Evolutionary conservation across 1,140 invertebrate species (phyloP), one percentile per base, ranked within the genome.

Genomic region (Heliconius hewitsoni): DNA sequence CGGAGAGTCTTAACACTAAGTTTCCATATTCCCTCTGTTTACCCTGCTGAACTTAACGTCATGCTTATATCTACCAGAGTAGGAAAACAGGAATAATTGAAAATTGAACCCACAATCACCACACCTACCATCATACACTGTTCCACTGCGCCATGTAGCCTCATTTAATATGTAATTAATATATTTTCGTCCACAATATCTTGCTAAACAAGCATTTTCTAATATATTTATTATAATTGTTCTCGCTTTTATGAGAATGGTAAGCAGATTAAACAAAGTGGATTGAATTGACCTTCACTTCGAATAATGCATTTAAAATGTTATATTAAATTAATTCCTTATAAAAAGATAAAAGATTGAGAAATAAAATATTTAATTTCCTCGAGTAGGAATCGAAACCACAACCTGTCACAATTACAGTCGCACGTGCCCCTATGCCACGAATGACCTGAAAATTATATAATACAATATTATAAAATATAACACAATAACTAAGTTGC

Each of bases 401-500:
- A 46, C 42, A 46, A 46, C 42, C 13, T 46, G 13, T 1, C 3
- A 46, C 16, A 46, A 4, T 46, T 3, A 42, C 42, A 16, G 4
- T 46, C 13, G 0, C 13, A 46, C 42, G 42, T 46, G 13, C 42
- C 42, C 13, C 42, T 46, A 3, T 9, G 42, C 42, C 42, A 4
- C 42, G 42, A 46, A 2, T 46, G 42, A n/a, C 34, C 37, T 13
- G 19, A 8, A 39, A 19, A 72, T 80, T 80, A 80, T 80, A 74
- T 80, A 80, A 80, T 52, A 13, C 60, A 27, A 16, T 66, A 66
- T 66, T 30, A 66, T 66, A 66, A 30, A 66, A 66, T 60, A 23
- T 66, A 19, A 71, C 42, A 50, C 75, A 76, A 80, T 73, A 70
- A 73, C 11, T 76, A 37, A 70, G 23, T 77, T 55, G 66, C 39